Conservation (phyloP, 2,113 vertebrate species). For the Lamprotornis superbus region DNA sequence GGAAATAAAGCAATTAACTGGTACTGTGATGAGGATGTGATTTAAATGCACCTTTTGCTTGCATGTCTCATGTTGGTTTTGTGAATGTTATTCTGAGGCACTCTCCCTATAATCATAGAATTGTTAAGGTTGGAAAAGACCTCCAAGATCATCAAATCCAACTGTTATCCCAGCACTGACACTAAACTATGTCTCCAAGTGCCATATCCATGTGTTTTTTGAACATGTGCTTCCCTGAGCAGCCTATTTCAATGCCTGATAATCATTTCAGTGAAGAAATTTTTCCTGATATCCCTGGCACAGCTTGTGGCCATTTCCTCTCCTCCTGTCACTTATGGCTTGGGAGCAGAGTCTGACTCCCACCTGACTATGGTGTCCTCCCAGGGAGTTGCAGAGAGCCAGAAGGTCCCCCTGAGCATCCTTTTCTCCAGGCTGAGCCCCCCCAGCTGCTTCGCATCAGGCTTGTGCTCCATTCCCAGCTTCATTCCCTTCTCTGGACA, state of each 20-base stretch:
- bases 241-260: neutral
- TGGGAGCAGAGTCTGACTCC: neutral
- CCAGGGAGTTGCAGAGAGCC: neutral
- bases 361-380: neutral
- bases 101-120: neutral
- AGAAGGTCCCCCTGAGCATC: neutral
- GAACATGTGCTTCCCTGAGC: neutral
- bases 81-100: neutral
- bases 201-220: neutral
- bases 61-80: neutral
- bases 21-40: neutral
- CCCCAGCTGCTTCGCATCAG: neutral
- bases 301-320: neutral
- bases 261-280: neutral
- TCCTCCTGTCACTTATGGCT: neutral
- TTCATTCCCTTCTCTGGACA: neutral
- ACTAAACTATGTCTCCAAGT: neutral
- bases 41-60: neutral
- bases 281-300: neutral
- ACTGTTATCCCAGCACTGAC: neutral
- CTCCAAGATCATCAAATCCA: neutral
- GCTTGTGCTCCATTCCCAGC: neutral
- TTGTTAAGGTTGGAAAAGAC: neutral
- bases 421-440: neutral
- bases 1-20: neutral